Evolutionary conservation across 2,888 invertebrate species (phyloP), one percentile per base, ranked within the genome.

Genomic region (Tubulanus polymorphus): DNA sequence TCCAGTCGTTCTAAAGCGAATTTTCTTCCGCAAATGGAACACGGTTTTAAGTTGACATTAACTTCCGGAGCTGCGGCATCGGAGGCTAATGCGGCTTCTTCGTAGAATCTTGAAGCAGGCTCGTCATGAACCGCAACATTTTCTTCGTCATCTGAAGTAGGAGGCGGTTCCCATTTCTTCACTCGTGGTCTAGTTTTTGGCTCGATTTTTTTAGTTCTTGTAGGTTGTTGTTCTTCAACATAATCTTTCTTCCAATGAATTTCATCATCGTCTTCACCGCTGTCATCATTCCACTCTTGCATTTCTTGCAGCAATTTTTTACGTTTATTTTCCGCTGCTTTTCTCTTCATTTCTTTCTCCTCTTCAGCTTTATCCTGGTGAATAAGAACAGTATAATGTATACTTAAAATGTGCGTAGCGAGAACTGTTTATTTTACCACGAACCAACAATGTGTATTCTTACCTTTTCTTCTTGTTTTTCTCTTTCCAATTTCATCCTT

Each of bases 1-100:
- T 60, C 56, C 18, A 78, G 81, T 1, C 95, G 85, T 73, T 95
- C 94, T 20, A 84, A 76, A 6, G 88, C 88, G 79, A 95, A 94
- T 69, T 85, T 84, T 0, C 94, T 85, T 0, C 87, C 86, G 78
- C 94, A 95, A 60, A 86, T 84, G 28, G 82, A 80, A 78, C 94
- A 94, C 15, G 83, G 72, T 0, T 75, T 79, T 54, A 86, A 73
- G 61, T 81, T 81, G 6, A 64, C 2, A 51, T 50, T 18, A 1
- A 35, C 53, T 26, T 41, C 32, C 29, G 55, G 49, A 28, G 37
- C 51, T 27, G 53, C 35, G 28, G 45, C 32, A 37, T 59, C 57
- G 29, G n/a, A n/a, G n/a, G n/a, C n/a, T n/a, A 58, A 59, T 26
- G 48, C 57, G 1, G 57, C 41, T 41, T 23, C 41, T 20, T 41